Conservation (phyloP, 2,797 vertebrate species). For the Muraenolepis orangiensis region DNA sequence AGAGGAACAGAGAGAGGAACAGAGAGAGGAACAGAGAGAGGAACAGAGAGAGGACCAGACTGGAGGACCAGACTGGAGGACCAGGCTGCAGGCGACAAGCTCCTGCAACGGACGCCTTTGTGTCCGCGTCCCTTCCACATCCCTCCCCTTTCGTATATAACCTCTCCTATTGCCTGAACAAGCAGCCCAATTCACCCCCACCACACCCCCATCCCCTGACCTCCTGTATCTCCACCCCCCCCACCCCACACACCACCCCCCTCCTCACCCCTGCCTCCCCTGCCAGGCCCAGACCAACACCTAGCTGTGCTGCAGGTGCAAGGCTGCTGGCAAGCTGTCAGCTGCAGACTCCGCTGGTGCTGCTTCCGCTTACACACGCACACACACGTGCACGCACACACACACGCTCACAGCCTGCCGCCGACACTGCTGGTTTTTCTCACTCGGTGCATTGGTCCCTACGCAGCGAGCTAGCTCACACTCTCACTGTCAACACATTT, state of each 20-base stretch:
- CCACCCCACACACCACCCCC: conserved; percentile 25
- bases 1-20: too few relatives aligned
- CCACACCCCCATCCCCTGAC: too few relatives aligned
- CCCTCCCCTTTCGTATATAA: conserved; percentile 28
- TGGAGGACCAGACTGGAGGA: too few relatives aligned
- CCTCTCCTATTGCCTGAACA: conserved; percentile 25
- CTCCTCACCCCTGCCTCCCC: not conserved
- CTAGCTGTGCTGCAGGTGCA: conserved; percentile 70
- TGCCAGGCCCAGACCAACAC: conserved; percentile 59
- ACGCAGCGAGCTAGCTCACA: conserved; percentile 57
- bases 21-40: too few relatives aligned
- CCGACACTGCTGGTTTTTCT: conserved; percentile 43
- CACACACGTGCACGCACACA: conserved; percentile 13
- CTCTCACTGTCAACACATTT: conserved; percentile 56
- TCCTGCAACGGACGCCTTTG: not conserved
- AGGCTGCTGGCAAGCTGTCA: conserved; percentile 73
- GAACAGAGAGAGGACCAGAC: conserved; percentile 46
- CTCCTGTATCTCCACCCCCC: conserved; percentile 11
- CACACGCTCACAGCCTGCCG: conserved; percentile 40
- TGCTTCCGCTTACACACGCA: conserved; percentile 38
- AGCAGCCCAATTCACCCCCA: conserved; percentile 9
- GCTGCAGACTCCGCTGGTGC: conserved; percentile 60
- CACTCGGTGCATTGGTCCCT: conserved; percentile 53
- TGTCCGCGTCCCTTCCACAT: conserved; percentile 4
- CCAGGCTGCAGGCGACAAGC: not conserved